Conservation (phyloP, 2,113 vertebrate genomes). For the Salvelinus namaycush region DNA sequence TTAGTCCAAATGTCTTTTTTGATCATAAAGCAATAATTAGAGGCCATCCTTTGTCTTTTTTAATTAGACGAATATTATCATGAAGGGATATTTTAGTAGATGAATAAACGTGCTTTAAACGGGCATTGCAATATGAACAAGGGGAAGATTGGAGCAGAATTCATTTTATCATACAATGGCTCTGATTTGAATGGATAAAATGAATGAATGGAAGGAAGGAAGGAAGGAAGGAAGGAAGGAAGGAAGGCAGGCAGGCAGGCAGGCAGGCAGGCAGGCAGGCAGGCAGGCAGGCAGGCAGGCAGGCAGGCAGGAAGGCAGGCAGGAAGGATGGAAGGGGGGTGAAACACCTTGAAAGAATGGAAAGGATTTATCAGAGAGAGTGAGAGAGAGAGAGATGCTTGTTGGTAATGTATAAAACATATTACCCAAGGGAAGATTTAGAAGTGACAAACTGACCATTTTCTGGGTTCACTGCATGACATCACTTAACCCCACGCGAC, state of each 20-base stretch:
- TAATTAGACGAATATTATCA: slow-evolving; percentile 58
- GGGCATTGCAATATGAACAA: slow-evolving; percentile 54
- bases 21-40: slow-evolving; percentile 50
- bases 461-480: slow-evolving; percentile 52
- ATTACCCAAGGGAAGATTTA: slow-evolving; percentile 27
- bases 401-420: slow-evolving; percentile 36
- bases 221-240: not conserved
- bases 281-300: not conserved
- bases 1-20: slow-evolving; percentile 11
- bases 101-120: slow-evolving; percentile 52
- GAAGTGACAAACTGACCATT: slow-evolving; percentile 41
- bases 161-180: slow-evolving; percentile 52
- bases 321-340: too few species aligned
- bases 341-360: slow-evolving; percentile 17
- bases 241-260: not conserved
- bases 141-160: slow-evolving; percentile 38
- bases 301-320: not conserved
- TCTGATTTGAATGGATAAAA: slow-evolving; percentile 39
- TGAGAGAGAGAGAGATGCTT: not conserved
- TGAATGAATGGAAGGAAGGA: not conserved
- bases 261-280: not conserved
- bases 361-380: not conserved
- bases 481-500: not conserved
- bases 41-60: slow-evolving; percentile 40
- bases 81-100: slow-evolving; percentile 32